Evolutionary conservation across 2,113 vertebrate species (phyloP).

Genomic region (Oncorhynchus tshawytscha): DNA sequence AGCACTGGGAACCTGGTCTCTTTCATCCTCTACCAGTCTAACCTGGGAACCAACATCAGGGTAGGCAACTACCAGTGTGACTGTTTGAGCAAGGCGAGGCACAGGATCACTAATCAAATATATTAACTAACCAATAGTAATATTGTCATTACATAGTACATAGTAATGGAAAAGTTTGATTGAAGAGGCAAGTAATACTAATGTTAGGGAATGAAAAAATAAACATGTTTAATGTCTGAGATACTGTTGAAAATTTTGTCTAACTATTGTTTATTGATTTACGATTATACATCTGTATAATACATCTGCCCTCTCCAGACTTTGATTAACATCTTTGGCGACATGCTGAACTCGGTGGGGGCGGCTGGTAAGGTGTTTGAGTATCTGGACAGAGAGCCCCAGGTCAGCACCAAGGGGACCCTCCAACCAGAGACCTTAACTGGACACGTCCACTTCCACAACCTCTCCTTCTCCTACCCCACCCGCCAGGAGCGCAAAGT

Average conservation of each 20-base stretch:
- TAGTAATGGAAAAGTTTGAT: too few species aligned
- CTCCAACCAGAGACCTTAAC: slow-evolving; percentile 57
- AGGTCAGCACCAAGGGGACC: slow-evolving; percentile 60
- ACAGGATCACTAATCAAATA: too few species aligned
- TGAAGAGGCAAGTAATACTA: too few species aligned
- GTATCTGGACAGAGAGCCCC: slow-evolving; percentile 76
- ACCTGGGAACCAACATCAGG: slow-evolving; percentile 55
- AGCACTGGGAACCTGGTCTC: slow-evolving; percentile 78
- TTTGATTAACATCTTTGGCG: slow-evolving; percentile 69
- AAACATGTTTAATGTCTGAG: too few species aligned
- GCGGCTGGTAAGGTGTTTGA: slow-evolving; percentile 81
- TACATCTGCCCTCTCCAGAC: slow-evolving; percentile 52
- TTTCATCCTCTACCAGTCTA: slow-evolving; percentile 82
- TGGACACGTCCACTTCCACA: slow-evolving; percentile 68
- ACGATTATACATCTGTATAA: too few species aligned
- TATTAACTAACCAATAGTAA: too few species aligned
- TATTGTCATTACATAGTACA: too few species aligned
- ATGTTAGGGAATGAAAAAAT: too few species aligned
- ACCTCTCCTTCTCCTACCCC: slow-evolving; percentile 78
- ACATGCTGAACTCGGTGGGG: slow-evolving; percentile 82
- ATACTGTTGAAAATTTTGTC: too few species aligned
- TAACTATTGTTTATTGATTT: too few species aligned
- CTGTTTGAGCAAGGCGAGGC: too few species aligned
- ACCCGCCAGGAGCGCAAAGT: slow-evolving; percentile 53
- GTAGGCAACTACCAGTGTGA: slow-evolving; percentile 54